A percentile compares a stretch with the other conserved stretches of the same genome.
Evolutionary conservation across 2,113 vertebrate genomes (phyloP).

Genomic region (Oriolus oriolus): DNA sequence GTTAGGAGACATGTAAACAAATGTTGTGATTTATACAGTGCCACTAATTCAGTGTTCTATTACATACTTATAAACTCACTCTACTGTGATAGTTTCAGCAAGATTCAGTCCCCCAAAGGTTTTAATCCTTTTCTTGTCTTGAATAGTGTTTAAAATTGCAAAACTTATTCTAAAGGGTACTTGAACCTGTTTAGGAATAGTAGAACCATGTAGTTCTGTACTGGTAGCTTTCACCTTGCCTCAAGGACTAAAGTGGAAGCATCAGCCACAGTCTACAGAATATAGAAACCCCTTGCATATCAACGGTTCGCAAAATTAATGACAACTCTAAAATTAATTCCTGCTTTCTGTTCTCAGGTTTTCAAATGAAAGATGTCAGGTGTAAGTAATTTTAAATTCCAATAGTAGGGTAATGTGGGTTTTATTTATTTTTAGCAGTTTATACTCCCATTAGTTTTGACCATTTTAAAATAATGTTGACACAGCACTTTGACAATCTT

Average conservation of each 20-base stretch:
- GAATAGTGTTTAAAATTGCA: neutral
- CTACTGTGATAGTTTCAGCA: neutral
- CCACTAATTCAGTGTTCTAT: neutral
- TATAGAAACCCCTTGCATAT: neutral
- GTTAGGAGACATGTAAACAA: neutral
- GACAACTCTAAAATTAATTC: neutral
- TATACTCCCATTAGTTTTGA: neutral
- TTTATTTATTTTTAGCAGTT: neutral
- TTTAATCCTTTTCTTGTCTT: neutral
- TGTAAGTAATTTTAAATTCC: neutral
- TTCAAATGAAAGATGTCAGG: neutral
- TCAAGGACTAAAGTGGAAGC: neutral
- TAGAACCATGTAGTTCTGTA: neutral
- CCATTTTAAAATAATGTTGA: neutral
- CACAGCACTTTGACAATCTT: neutral
- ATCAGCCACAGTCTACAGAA: neutral
- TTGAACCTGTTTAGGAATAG: neutral
- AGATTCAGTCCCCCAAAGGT: neutral
- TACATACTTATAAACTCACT: neutral
- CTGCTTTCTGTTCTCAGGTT: neutral
- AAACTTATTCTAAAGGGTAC: neutral
- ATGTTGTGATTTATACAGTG: neutral
- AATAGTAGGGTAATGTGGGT: neutral
- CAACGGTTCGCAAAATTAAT: neutral
- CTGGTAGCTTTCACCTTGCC: neutral